Evolutionary conservation across 2,113 vertebrate species (phyloP), one percentile per base, ranked within the genome.

Genomic region (Onychorhynchus coronatus): DNA sequence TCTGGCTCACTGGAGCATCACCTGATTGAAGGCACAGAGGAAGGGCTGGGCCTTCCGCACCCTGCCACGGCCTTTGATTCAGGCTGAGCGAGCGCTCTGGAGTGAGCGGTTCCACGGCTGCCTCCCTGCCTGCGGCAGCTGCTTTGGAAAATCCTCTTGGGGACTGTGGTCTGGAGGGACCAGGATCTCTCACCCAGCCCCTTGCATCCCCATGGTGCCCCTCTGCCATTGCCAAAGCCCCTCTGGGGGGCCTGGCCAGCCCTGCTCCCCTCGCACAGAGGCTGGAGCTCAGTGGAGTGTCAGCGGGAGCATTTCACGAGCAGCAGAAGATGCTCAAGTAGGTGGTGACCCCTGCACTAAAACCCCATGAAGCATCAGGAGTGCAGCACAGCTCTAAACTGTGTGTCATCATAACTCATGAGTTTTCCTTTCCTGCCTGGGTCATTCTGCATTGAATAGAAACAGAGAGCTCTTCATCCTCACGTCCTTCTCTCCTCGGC

Each of bases 1-100:
- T 87, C 85, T 91, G 91, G 88, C 85, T 96, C 92, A n/a, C 30
- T 83, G 93, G 85, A 95, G 91, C 96, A 75, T 95, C 70, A 2
- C 78, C 66, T 71, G 85, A 58, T 27, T 19, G 70, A 71, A 78
- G 5, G n/a, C 46, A 2, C 39, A 9, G 68, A 39, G 89, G 68
- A 84, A 70, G 73, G 73, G 74, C 39, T 3, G 33, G 84, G 46
- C 81, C 73, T 16, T 58, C 55, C 83, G 50, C 14, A 1, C 33
- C 0, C 46, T 3, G 5, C 11, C 65, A 21, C 5, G 19, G 37
- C 59, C 61, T 41, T 37, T 14, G 20, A 56, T 9, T 70, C 39
- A 23, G 55, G 85, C 55, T 68, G n/a, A 56, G 88, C 0, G 25
- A 53, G 59, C 80, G 2, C 42, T 16, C 0, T 0, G 10, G 16